These are phyloP conservation scores for Enteromius radiatus DNA, from an alignment of 2,797 vertebrate genomes.

Conservation along the genomic window DNA sequence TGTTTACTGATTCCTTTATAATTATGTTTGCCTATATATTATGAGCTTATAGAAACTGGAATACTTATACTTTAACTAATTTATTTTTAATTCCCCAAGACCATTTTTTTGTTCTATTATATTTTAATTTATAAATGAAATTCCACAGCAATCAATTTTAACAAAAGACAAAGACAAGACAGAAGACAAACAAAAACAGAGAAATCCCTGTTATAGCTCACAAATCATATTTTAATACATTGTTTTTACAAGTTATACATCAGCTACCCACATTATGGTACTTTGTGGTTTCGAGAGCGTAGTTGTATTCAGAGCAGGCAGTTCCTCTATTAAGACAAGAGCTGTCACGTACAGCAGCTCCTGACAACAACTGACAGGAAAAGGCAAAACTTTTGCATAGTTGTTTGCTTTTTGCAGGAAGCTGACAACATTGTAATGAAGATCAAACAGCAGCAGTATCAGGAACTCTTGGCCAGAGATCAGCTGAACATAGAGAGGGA, in stretches of 20 bases:
- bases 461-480: conserved; percentile 88
- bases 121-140: background rate
- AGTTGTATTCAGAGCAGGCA: conserved; percentile 16
- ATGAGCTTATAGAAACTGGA: background rate
- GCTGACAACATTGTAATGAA: conserved; percentile 93
- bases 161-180: background rate
- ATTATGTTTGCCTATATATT: background rate
- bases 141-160: background rate
- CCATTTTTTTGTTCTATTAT: background rate
- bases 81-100: background rate
- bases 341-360: conserved; percentile 51
- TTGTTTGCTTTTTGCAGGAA: conserved; percentile 83
- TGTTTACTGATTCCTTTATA: background rate
- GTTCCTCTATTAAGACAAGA: conserved; percentile 53
- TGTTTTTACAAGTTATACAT: background rate
- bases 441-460: conserved; percentile 94
- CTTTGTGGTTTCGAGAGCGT: conserved; percentile 18
- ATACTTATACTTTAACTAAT: background rate
- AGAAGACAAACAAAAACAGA: background rate
- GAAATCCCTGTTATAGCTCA: background rate
- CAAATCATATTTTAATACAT: background rate
- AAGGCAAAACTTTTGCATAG: conserved; percentile 54
- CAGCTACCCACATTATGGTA: background rate
- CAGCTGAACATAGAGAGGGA: conserved; percentile 88
- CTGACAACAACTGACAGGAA: conserved; percentile 62